Conservation (phyloP, 1,140 invertebrate species). For the Drosophila lacertosa region DNA sequence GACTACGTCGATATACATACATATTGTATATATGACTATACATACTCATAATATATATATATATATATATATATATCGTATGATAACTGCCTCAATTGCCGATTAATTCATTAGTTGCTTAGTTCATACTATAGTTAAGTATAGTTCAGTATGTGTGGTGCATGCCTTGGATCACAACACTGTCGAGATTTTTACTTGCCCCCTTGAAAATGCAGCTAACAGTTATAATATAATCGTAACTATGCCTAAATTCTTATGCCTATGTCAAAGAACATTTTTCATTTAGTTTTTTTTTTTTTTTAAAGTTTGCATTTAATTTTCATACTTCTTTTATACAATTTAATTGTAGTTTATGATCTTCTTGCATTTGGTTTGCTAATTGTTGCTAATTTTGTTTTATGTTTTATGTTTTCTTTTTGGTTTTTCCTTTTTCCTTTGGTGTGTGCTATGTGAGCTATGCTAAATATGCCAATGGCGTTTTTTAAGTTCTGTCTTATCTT, state of each 20-base stretch:
- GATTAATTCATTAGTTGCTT: constrained; percentile 27
- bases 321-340: constrained; percentile 67
- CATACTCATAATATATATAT: constrained; percentile 30
- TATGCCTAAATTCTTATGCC: constrained; percentile 52
- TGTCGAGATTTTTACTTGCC: constrained; percentile 69
- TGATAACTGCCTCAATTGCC: constrained; percentile 27
- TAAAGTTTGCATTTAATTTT: constrained; percentile 18
- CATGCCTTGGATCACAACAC: constrained; percentile 78
- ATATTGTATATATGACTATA: constrained; percentile 13
- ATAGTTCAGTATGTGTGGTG: constrained; percentile 77
- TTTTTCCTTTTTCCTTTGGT: constrained; percentile 18
- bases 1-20: constrained; percentile 11
- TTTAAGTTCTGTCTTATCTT: constrained; percentile 40
- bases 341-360: constrained; percentile 70
- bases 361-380: constrained; percentile 56
- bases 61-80: too few species aligned
- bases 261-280: constrained; percentile 34
- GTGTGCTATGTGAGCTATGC: constrained; percentile 62
- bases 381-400: constrained; percentile 46
- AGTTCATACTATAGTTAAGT: constrained; percentile 47
- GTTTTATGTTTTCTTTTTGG: constrained; percentile 12
- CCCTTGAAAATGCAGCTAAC: constrained; percentile 56
- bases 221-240: constrained; percentile 36
- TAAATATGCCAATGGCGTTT: constrained; percentile 46
- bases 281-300: constrained; percentile 5